These are phyloP conservation scores for Phataginus tetradactyla DNA, from an alignment of 2,797 vertebrate species.

Conservation along the genomic window DNA sequence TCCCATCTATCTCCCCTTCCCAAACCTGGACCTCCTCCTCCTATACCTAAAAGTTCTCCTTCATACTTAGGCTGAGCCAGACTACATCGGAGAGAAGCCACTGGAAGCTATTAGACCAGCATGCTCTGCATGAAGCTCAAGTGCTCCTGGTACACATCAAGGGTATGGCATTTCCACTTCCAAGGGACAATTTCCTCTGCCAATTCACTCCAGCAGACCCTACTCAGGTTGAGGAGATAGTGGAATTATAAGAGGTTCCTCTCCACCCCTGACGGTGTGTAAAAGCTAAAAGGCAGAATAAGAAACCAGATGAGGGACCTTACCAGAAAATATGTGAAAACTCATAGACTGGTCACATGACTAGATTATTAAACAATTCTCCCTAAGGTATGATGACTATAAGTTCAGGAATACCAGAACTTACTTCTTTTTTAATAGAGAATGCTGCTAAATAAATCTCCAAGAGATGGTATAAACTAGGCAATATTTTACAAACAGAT, in stretches of 20 bases:
- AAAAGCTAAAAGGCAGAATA: slow-evolving; percentile 8
- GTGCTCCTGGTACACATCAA: neutral
- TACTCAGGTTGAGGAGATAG: neutral
- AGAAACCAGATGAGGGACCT: neutral
- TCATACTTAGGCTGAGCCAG: neutral
- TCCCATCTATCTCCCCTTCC: neutral
- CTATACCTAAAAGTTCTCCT: neutral
- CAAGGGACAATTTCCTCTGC: slow-evolving; percentile 53
- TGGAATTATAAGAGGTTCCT: neutral
- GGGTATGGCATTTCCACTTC: slow-evolving; percentile 53
- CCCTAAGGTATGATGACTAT: neutral
- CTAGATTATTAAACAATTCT: slow-evolving; percentile 31
- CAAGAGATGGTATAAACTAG: neutral
- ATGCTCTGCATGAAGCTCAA: slow-evolving; percentile 9
- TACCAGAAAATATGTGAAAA: neutral
- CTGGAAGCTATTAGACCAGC: neutral
- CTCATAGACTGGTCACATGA: neutral
- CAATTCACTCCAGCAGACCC: slow-evolving; percentile 8
- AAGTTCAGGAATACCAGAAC: slow-evolving; percentile 19
- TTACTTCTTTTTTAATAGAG: neutral
- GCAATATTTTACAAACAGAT: neutral
- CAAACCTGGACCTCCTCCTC: neutral
- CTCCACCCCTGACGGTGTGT: neutral
- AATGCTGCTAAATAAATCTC: slow-evolving; percentile 30
- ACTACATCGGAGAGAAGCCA: neutral